Conservation (phyloP, 2,113 vertebrate species). For the Phalacrocorax brasilianus region DNA sequence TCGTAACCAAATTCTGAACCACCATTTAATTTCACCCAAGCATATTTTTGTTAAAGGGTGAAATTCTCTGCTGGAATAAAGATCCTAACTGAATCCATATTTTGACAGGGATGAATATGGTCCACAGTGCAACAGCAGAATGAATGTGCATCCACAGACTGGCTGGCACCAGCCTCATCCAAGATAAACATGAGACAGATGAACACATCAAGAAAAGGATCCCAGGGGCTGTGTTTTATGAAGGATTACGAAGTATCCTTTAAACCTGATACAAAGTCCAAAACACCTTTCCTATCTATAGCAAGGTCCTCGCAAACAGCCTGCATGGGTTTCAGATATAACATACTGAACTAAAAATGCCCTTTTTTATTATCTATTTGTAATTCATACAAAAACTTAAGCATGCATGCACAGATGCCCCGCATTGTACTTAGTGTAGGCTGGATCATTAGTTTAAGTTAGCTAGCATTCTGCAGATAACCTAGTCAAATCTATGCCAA, state of each 20-base stretch:
- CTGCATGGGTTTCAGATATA: background rate
- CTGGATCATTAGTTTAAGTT: background rate
- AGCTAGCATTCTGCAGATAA: background rate
- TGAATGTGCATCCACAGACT: background rate
- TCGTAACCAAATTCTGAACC: background rate
- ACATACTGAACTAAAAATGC: background rate
- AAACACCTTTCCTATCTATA: background rate
- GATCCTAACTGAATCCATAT: background rate
- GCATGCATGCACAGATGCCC: background rate
- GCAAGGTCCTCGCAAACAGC: background rate
- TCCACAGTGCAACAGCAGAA: background rate
- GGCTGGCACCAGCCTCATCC: background rate
- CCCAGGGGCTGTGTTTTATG: background rate
- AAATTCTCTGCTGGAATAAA: background rate
- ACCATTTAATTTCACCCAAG: background rate
- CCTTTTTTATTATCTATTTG: background rate
- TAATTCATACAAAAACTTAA: background rate
- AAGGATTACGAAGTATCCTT: background rate
- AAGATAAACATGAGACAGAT: background rate
- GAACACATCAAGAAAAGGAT: background rate
- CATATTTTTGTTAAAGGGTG: conserved; percentile 3
- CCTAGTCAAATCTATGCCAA: background rate
- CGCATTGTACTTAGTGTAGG: background rate
- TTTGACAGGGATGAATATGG: conserved; percentile 5
- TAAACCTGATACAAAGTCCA: background rate